Evolutionary conservation across 2,113 vertebrate genomes (phyloP), one percentile per base, ranked within the genome.

Genomic region (Grammomys dolichurus): DNA sequence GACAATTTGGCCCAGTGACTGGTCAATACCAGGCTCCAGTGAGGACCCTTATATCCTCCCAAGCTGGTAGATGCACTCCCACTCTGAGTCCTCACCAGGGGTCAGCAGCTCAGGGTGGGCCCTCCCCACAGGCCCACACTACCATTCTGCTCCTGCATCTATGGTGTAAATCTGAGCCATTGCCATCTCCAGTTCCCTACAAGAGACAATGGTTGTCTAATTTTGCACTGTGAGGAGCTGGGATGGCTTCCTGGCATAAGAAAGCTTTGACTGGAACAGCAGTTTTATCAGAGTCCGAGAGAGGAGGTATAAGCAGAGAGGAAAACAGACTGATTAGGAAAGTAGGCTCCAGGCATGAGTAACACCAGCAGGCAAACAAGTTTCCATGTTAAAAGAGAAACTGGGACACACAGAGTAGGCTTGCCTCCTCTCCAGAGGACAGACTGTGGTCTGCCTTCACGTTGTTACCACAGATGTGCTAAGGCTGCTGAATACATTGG

Each of bases 151-250:
- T 40, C 31, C 76, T n/a, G 3, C 31, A 51, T n/a, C 31, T 69
- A 22, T 78, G 31, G 5, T 16, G 2, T 73, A 56, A 82, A 87
- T 70, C 69, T 26, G 73, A 93, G 75, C n/a, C 51, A 60, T 33
- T 81, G 94, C 85, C 33, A 51, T 93, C 95, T 94, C 81, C 31
- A 51, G 31, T 91, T 96, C 88, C 80, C 75, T n/a, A 75, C 73
- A 46, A 7, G 91, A 91, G 94, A 95, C 22, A 26, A 7, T 60
- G 20, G 86, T 89, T 95, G 81, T 92, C 60, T 92, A 60, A 31
- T 56, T 87, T 86, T 78, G 89, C 67, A 43, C 48, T 0, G 0
- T 8, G 36, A 76, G 63, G 58, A 87, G 1, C 24, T 70, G 60
- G 67, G 28, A 22, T 80, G 31, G n/a, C 6, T 78, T 93, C 22